Conservation (phyloP, 92 coral and sea anemone species). For the Zoanthus sociatus region DNA sequence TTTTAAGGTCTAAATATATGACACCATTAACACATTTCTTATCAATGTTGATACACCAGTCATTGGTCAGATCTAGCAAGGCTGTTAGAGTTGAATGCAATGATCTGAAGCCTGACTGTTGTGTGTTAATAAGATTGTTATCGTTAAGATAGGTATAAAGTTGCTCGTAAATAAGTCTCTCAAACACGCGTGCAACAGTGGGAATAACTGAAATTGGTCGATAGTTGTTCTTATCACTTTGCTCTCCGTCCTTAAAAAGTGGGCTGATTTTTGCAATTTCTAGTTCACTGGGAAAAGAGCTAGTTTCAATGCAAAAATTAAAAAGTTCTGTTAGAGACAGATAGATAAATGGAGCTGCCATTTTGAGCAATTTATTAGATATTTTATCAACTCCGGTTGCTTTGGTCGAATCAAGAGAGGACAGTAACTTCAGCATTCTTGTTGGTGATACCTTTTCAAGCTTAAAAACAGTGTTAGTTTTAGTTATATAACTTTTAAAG, state of each 20-base stretch:
- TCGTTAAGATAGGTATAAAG: not conserved
- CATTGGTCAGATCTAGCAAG: slow-evolving; percentile 31
- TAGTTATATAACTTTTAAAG: slow-evolving; percentile 41
- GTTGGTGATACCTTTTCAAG: slow-evolving; percentile 20
- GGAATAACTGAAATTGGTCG: slow-evolving; percentile 35
- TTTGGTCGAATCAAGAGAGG: slow-evolving; percentile 20
- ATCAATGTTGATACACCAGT: not conserved
- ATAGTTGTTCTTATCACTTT: slow-evolving; percentile 32
- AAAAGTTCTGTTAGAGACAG: slow-evolving; percentile 35
- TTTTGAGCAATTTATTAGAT: slow-evolving; percentile 11
- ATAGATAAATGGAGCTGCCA: not conserved
- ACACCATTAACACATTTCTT: slow-evolving; percentile 38
- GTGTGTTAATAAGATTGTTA: too few species aligned
- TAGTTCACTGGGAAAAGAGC: slow-evolving; percentile 39
- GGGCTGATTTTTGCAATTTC: slow-evolving; percentile 43
- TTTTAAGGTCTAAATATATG: not conserved
- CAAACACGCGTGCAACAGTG: too few species aligned
- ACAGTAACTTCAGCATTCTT: slow-evolving; percentile 24
- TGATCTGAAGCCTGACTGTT: too few species aligned
- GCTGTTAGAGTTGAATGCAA: too few species aligned
- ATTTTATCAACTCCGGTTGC: slow-evolving; percentile 37
- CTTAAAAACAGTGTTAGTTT: slow-evolving; percentile 36
- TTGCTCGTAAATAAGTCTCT: slow-evolving; percentile 16
- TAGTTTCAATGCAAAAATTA: slow-evolving; percentile 26
- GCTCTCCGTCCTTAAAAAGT: slow-evolving; percentile 35